phyloP scores from a whole-genome alignment of 2,888 invertebrate species.

The Eristalis pertinax region DNA sequence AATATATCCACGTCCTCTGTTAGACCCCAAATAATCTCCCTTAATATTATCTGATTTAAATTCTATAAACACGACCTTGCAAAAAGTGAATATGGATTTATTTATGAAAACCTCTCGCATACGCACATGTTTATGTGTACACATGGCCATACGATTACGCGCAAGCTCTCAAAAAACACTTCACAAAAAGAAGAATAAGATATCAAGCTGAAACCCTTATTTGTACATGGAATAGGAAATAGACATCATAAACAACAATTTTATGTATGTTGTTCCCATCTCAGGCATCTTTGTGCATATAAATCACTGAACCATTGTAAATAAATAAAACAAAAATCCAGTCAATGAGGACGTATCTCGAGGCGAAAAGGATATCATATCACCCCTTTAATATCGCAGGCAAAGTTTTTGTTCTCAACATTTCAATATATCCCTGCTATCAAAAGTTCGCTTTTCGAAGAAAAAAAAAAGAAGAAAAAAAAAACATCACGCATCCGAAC shows the following conservation, averaged over 20 bases:
- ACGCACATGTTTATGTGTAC: not conserved
- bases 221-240: conserved; percentile 1
- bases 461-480: not conserved
- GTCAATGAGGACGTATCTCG: conserved; percentile 10
- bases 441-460: conserved; percentile 2
- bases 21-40: not conserved
- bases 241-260: conserved; percentile 25
- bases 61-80: not conserved
- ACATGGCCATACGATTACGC: not conserved
- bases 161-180: not conserved
- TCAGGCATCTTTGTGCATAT: conserved; percentile 6
- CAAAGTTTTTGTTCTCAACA: conserved; percentile 6
- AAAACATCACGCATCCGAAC: conserved; percentile 6
- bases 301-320: conserved; percentile 18
- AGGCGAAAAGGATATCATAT: conserved; percentile 18
- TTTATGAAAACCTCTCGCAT: not conserved
- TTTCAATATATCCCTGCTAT: conserved; percentile 12
- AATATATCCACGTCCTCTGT: too few species aligned
- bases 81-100: not conserved
- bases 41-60: not conserved
- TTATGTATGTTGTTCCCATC: conserved; percentile 12
- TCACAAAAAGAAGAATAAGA: not conserved
- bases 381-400: not conserved
- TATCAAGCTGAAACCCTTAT: not conserved
- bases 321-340: conserved; percentile 27